phyloP scores from a whole-genome alignment of 2,113 vertebrate genomes.

The Barbus barbus region DNA sequence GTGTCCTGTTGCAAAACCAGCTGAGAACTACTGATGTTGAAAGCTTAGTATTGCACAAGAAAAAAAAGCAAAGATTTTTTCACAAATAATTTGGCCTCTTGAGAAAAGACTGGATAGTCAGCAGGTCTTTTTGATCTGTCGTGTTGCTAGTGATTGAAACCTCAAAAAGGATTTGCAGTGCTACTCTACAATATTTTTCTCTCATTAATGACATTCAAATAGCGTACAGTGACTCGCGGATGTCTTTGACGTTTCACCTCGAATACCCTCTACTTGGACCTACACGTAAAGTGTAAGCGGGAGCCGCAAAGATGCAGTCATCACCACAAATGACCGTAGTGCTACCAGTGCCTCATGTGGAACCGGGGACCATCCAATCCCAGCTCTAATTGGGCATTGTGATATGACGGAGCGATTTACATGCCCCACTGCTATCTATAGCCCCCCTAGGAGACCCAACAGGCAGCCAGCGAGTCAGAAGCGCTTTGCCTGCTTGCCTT shows the following conservation, averaged over 20 bases:
- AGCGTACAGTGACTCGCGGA: background rate
- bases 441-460: slow-evolving; percentile 24
- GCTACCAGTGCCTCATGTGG: slow-evolving; percentile 16
- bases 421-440: slow-evolving; percentile 52
- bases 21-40: background rate
- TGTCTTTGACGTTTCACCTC: background rate
- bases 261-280: background rate
- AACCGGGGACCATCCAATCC: slow-evolving; percentile 46
- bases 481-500: slow-evolving; percentile 10
- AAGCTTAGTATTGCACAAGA: slow-evolving; percentile 3
- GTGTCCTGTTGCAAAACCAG: background rate
- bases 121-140: slow-evolving; percentile 9
- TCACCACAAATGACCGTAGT: background rate
- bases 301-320: background rate
- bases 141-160: background rate
- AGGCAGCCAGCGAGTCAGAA: background rate
- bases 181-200: background rate
- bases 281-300: background rate
- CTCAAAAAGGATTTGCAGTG: slow-evolving; percentile 17
- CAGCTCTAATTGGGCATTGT: slow-evolving; percentile 68
- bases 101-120: slow-evolving; percentile 3
- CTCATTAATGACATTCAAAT: slow-evolving; percentile 19
- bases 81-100: slow-evolving; percentile 14
- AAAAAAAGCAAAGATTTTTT: background rate
- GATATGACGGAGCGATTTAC: slow-evolving; percentile 63